These are phyloP conservation scores for Ennomos fuscantarius DNA, from an alignment of 2,888 invertebrate genomes.

Conservation along the genomic window DNA sequence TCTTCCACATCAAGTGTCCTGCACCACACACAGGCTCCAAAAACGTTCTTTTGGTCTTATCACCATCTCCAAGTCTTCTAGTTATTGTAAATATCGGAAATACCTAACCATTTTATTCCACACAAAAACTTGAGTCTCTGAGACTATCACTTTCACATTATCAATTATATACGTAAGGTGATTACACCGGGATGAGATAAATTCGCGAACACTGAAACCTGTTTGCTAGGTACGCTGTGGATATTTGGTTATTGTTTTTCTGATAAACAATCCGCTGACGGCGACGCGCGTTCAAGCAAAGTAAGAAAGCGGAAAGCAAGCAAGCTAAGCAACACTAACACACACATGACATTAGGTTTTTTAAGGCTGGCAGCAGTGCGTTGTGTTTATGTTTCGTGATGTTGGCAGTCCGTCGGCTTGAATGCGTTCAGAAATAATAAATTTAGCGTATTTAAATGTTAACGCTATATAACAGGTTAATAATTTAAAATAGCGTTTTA, in stretches of 20 bases:
- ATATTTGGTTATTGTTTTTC: conserved; percentile 61
- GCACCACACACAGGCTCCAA: conserved; percentile 52
- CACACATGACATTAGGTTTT: conserved; percentile 70
- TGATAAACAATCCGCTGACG: conserved; percentile 67
- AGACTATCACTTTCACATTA: conserved; percentile 80
- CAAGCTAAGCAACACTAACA: conserved; percentile 70
- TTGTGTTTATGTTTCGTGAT: conserved; percentile 27
- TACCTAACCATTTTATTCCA: conserved; percentile 68
- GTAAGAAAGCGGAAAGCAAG: conserved; percentile 76
- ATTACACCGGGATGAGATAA: conserved; percentile 45
- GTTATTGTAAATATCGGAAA: conserved; percentile 70
- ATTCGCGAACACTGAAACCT: conserved; percentile 41
- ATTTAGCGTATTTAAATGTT: no score
- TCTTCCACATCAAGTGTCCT: conserved; percentile 70
- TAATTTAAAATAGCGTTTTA: conserved; percentile 14
- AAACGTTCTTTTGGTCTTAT: conserved; percentile 49
- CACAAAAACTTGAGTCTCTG: conserved; percentile 68
- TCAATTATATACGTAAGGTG: conserved; percentile 48
- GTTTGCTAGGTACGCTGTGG: conserved; percentile 55
- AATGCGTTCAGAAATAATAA: conserved; percentile 53
- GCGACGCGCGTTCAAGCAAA: conserved; percentile 78
- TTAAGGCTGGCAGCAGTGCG: conserved; percentile 57
- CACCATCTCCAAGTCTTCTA: conserved; percentile 60
- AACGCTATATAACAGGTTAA: no score
- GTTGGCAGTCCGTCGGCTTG: conserved; percentile 52